Conservation (phyloP, 64 coral and sea anemone species). For the Actinia equina region DNA sequence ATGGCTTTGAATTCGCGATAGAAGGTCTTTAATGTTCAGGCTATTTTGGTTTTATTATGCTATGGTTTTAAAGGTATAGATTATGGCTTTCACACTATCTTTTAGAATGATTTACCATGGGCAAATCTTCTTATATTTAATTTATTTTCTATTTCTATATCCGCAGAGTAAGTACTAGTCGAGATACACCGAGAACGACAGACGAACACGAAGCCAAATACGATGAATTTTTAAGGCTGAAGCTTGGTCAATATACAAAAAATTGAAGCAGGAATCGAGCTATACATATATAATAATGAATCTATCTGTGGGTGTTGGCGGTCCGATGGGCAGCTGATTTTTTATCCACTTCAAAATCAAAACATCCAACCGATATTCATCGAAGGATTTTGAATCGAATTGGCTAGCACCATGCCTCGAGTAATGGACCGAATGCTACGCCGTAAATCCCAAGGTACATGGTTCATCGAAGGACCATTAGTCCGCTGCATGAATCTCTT, state of each 20-base stretch:
- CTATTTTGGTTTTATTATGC: too few relatives aligned
- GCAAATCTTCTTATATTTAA: too few relatives aligned
- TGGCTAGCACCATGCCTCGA: background rate
- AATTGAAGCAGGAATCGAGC: too few relatives aligned
- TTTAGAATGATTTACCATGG: too few relatives aligned
- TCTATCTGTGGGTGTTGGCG: background rate
- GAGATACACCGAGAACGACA: too few relatives aligned
- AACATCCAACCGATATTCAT: background rate
- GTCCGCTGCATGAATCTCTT: slow-evolving; percentile 64
- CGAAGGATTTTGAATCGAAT: background rate
- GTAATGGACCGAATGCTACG: background rate
- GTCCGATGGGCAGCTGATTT: background rate
- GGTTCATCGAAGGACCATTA: slow-evolving; percentile 39
- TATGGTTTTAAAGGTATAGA: too few relatives aligned
- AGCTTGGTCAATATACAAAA: background rate
- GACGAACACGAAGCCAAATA: background rate
- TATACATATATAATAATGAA: too few relatives aligned
- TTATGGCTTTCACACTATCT: too few relatives aligned
- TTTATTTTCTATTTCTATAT: too few relatives aligned
- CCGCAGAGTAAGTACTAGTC: too few relatives aligned
- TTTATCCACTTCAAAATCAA: background rate
- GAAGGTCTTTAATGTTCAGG: too few relatives aligned
- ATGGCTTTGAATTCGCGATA: too few relatives aligned
- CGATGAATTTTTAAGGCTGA: background rate
- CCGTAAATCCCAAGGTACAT: slow-evolving; percentile 16